Evolutionary conservation across 2,888 invertebrate genomes (phyloP), one percentile per base, ranked within the genome.

Genomic region (Tenodera sinensis): DNA sequence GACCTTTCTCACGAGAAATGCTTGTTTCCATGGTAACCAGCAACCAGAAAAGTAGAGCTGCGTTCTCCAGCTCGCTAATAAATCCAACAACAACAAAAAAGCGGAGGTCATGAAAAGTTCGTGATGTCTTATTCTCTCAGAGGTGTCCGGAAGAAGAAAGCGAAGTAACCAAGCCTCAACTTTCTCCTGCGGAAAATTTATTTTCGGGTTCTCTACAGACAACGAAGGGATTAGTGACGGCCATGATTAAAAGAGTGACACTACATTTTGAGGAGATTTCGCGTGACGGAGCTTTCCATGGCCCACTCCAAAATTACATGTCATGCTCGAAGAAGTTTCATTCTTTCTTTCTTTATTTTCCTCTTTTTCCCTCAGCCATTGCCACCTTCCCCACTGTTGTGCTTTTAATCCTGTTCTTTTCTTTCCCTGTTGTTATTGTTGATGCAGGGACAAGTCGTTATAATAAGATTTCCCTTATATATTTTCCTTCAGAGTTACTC

Each of bases 381-480:
- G 54, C 20, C 54, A 71, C 54, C 54, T 25, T 71, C 54, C 3
- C 54, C 25, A 20, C 20, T 71, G 54, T 71, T 71, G 54, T 71
- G 54, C 54, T 54, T 86, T 81, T 81, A 86, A 71, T 81, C 81
- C 81, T 86, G 86, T 28, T 28, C 20, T 27, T 86, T 54, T 28
- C 30, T 30, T n/a, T 25, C 4, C n/a, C 81, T 30, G 54, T 86
- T 86, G 81, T 81, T 47, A 54, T 71, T 86, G 81, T 28, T 84
- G 54, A 71, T 71, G 84, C 20, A 34, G 30, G 25, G 34, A 84
- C 25, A 28, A 54, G 71, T 81, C 28, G 15, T 28, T 71, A 30
- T 86, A 86, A 86, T 86, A 81, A 86, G 86, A 86, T 86, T 86
- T 86, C 28, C 86, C 25, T 85, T 54, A 85, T 71, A 85, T 85